These are phyloP conservation scores for Rhyacophila evoluta DNA, from an alignment of 2,888 invertebrate species.

Conservation along the genomic window DNA sequence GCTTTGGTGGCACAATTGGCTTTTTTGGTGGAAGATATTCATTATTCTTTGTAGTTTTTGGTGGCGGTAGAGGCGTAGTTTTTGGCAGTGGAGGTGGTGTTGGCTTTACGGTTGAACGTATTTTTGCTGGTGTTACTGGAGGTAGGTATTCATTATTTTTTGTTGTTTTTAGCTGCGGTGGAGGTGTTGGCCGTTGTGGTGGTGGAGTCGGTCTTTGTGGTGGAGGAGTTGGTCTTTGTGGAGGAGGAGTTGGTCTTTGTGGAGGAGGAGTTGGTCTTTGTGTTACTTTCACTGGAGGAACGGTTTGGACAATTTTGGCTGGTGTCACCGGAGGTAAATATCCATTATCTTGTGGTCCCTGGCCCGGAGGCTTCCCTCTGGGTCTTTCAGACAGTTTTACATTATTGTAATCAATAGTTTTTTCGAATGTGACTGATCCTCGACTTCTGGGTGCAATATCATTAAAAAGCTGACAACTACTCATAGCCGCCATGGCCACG, in stretches of 20 bases:
- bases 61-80: not conserved
- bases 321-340: constrained; percentile 36
- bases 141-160: constrained; percentile 27
- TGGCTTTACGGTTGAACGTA: no score
- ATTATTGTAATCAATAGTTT: constrained; percentile 35
- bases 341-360: constrained; percentile 15
- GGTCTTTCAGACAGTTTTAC: constrained; percentile 28
- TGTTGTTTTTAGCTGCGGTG: not conserved
- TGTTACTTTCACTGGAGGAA: not conserved
- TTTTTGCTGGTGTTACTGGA: not conserved
- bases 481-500: constrained; percentile 39
- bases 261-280: constrained; percentile 28
- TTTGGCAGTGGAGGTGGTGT: constrained; percentile 32
- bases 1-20: no score
- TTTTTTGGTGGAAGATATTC: constrained; percentile 31
- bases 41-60: not conserved
- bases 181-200: constrained; percentile 28
- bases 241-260: constrained; percentile 16
- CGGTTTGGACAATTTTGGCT: not conserved
- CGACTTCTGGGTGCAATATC: constrained; percentile 23
- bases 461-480: constrained; percentile 35
- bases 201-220: constrained; percentile 32
- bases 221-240: not conserved
- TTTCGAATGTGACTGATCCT: not conserved
- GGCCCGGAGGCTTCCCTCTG: not conserved